A percentile compares a stretch with the other conserved stretches of the same genome.
phyloP scores from a whole-genome alignment of 2,797 vertebrate genomes.

The Cygnus olor region DNA sequence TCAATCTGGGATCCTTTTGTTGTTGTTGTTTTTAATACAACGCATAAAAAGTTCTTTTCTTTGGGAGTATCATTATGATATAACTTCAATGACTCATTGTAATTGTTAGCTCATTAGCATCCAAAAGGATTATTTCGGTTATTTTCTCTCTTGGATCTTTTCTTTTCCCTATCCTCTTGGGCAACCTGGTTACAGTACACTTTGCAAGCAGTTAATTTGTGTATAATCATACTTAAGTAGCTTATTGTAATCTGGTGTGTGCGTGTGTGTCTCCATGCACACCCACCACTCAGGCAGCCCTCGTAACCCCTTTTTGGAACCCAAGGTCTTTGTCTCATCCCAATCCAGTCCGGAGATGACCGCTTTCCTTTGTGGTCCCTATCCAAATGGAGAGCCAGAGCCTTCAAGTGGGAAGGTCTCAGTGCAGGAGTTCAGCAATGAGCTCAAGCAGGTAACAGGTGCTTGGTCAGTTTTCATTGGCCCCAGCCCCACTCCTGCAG shows the following conservation, averaged over 20 bases:
- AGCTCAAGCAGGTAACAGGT: neutral
- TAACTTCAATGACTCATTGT: slow-evolving; percentile 47
- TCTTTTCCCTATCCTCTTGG: neutral
- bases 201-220: slow-evolving; percentile 46
- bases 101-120: slow-evolving; percentile 32
- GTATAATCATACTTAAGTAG: slow-evolving; percentile 40
- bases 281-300: neutral
- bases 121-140: slow-evolving; percentile 4
- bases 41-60: slow-evolving; percentile 55
- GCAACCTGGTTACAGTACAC: neutral
- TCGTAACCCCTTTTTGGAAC: neutral
- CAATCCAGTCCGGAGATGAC: fast-evolving
- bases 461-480: neutral
- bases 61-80: slow-evolving; percentile 31
- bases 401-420: neutral
- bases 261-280: neutral
- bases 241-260: neutral
- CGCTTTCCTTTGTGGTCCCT: neutral
- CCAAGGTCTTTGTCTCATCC: neutral
- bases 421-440: neutral
- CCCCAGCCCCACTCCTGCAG: neutral
- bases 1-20: slow-evolving; percentile 61
- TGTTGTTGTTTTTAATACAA: slow-evolving; percentile 59
- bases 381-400: neutral
- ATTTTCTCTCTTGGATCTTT: slow-evolving; percentile 47